A percentile compares a stretch with the other conserved stretches of the same genome.
Conservation (phyloP, 2,888 invertebrate species). For the Lepidonotus clava region DNA sequence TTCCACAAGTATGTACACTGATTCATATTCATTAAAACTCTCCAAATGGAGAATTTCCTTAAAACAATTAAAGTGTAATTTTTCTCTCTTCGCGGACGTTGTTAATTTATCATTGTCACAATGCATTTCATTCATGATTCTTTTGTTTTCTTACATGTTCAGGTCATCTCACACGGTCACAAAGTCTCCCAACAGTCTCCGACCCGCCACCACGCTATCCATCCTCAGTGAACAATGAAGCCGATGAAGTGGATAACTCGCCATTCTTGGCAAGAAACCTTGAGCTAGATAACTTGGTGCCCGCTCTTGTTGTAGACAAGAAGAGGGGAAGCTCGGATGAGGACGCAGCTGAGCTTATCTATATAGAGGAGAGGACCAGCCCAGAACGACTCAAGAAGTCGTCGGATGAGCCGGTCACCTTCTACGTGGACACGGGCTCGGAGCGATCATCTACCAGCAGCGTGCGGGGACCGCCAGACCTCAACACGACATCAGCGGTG, state of each 20-base stretch:
- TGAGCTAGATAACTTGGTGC: neutral
- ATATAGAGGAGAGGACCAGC: neutral
- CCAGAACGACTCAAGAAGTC: neutral
- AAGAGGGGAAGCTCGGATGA: neutral
- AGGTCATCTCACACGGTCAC: neutral
- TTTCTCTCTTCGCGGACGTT: too few relatives aligned
- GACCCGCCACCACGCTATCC: neutral
- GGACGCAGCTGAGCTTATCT: neutral
- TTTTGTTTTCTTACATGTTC: neutral
- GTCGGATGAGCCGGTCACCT: neutral
- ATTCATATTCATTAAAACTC: neutral
- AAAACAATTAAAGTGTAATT: neutral
- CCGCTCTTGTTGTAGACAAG: neutral
- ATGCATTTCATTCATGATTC: neutral
- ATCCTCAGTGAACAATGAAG: neutral
- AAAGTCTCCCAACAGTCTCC: neutral
- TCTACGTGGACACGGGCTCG: conserved; percentile 25
- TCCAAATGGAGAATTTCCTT: neutral
- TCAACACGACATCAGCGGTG: neutral
- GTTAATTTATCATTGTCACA: neutral
- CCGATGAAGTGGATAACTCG: neutral
- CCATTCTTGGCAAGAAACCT: neutral
- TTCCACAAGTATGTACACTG: neutral
- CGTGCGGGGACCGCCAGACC: neutral
- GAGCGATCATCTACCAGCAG: neutral